Evolutionary conservation across 2,888 invertebrate species (phyloP).

Genomic region (Catocala sponsa): DNA sequence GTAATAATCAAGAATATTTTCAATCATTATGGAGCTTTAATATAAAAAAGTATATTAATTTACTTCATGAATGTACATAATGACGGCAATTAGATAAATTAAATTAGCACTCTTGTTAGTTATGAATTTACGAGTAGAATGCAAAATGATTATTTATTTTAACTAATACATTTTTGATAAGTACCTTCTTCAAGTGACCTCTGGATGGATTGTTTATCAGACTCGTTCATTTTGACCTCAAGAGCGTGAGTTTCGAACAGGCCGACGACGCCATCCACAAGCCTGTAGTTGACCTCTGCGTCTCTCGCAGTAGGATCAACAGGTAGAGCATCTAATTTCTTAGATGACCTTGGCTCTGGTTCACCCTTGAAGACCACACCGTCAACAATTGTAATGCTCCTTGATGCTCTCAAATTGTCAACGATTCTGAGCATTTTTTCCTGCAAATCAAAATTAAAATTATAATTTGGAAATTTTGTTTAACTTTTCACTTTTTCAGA

Average conservation of each 20-base stretch:
- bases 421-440: slow-evolving; percentile 92
- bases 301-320: slow-evolving; percentile 92
- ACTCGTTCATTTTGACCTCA: slow-evolving; percentile 93
- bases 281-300: slow-evolving; percentile 91
- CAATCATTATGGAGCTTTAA: no score
- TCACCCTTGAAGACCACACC: slow-evolving; percentile 89
- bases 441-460: slow-evolving; percentile 75
- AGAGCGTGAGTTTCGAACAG: slow-evolving; percentile 93
- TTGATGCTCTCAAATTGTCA: slow-evolving; percentile 83
- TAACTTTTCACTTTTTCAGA: slow-evolving; percentile 13
- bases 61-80: no score
- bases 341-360: slow-evolving; percentile 78
- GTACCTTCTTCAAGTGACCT: slow-evolving; percentile 93
- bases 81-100: no score
- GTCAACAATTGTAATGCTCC: slow-evolving; percentile 88
- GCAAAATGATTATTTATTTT: neutral
- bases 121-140: neutral
- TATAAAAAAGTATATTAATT: no score
- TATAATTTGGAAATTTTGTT: slow-evolving; percentile 16
- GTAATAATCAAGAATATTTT: no score
- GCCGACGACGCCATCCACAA: slow-evolving; percentile 92
- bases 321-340: slow-evolving; percentile 91
- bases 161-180: neutral
- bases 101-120: neutral
- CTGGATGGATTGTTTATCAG: slow-evolving; percentile 91